These are phyloP conservation scores for Crocuta crocuta DNA, from an alignment of 2,113 vertebrate species.

Conservation along the genomic window DNA sequence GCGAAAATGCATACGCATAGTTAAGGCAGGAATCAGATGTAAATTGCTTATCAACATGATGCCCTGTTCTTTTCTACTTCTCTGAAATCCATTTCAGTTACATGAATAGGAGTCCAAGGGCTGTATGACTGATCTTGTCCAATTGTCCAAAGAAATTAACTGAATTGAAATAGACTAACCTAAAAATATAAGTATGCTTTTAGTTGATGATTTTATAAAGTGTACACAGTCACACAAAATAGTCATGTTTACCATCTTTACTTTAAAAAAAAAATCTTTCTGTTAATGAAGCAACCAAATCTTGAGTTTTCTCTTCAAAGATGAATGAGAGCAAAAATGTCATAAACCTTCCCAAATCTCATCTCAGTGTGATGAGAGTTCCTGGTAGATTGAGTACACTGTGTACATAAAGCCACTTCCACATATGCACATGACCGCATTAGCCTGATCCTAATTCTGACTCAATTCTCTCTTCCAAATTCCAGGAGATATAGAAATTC, in stretches of 20 bases:
- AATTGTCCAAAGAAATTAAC: slow-evolving; percentile 20
- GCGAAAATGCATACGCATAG: neutral
- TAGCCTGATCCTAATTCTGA: neutral
- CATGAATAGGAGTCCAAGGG: neutral
- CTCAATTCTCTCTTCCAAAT: neutral
- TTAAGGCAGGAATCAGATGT: neutral
- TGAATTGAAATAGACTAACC: neutral
- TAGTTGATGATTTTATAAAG: neutral
- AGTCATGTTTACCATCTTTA: neutral
- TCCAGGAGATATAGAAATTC: neutral
- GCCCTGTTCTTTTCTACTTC: neutral
- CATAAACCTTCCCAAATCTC: neutral
- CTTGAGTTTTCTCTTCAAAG: neutral
- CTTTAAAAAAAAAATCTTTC: slow-evolving; percentile 6
- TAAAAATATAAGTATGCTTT: neutral
- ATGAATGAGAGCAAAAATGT: neutral
- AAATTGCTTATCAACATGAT: neutral
- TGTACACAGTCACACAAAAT: neutral
- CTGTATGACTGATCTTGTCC: neutral
- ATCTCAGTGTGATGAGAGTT: neutral
- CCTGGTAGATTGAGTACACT: neutral
- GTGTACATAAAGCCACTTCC: neutral
- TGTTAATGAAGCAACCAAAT: neutral
- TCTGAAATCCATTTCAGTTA: slow-evolving; percentile 22
- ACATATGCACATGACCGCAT: accelerated